Evolutionary conservation across 2,888 invertebrate species (phyloP), one percentile per base, ranked within the genome.

Genomic region (Scaptomyza tumidula): DNA sequence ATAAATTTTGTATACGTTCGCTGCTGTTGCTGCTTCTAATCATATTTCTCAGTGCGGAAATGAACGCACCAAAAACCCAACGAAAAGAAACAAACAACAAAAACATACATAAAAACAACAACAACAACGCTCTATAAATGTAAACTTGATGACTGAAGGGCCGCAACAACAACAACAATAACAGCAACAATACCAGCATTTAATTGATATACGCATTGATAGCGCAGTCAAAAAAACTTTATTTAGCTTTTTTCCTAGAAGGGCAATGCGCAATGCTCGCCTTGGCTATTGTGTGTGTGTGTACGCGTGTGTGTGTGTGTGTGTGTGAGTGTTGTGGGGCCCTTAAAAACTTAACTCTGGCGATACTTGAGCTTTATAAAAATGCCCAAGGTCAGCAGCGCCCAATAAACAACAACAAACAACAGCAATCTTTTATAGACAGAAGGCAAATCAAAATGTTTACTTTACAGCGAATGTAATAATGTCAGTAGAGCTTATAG

Each of bases 141-240:
- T 76, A 78, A 78, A 74, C 70, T 78, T 74, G 70, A 67, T 74
- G 68, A 72, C 72, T 70, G 75, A 77, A 77, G 77, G 77, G 77
- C 77, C 57, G 14, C 69, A 29, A 43, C 48, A 41, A 14, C 60
- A 65, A 35, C 57, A 75, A 44, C 44, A 59, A n/a, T 55, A 66
- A n/a, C 49, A 61, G 45, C 58, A 72, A 39, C 56, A 75, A 64
- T 39, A 71, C 64, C 64, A 45, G 46, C 45, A 74, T 64, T 81
- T 81, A 84, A 84, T 84, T 84, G 81, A 81, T 84, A 84, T 78
- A 84, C 75, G 68, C 85, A 84, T 84, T 80, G 80, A 80, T 84
- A 80, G 81, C 69, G 77, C 63, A 67, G 72, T 57, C 54, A 45
- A 33, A 71, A 54, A 41, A 37, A 33, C 33, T 10, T 14, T 35